These are phyloP conservation scores for Aplochiton taeniatus DNA, from an alignment of 2,797 vertebrate genomes.

Conservation along the genomic window DNA sequence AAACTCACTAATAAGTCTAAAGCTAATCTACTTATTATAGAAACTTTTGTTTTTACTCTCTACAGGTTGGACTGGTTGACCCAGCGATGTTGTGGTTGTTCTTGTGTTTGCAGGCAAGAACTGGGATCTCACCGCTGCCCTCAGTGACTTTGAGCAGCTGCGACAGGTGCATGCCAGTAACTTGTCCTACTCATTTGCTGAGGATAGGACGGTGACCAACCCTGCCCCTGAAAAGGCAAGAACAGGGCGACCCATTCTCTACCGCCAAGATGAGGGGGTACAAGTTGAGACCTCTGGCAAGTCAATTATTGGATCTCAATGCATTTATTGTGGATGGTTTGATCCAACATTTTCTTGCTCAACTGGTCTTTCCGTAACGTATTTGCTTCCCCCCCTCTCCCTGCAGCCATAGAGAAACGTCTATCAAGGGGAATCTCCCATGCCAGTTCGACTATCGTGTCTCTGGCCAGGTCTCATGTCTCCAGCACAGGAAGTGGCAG, in stretches of 20 bases:
- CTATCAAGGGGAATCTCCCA: slow-evolving; percentile 93
- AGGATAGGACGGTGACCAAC: slow-evolving; percentile 51
- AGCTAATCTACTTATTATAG: not conserved
- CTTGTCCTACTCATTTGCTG: slow-evolving; percentile 67
- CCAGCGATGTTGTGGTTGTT: slow-evolving; percentile 19
- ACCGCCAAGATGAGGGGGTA: slow-evolving; percentile 89
- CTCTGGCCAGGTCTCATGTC: slow-evolving; percentile 92
- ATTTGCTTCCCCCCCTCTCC: not conserved
- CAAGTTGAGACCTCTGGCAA: slow-evolving; percentile 79
- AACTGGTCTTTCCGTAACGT: not conserved
- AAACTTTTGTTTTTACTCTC: slow-evolving; percentile 10
- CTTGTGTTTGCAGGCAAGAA: slow-evolving; percentile 84
- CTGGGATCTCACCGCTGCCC: slow-evolving; percentile 93
- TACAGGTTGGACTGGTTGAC: not conserved
- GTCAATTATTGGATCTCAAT: not conserved
- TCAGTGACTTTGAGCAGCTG: slow-evolving; percentile 94
- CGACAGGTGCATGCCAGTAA: slow-evolving; percentile 89
- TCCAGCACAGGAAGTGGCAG: slow-evolving; percentile 78
- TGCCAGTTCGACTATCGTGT: slow-evolving; percentile 93
- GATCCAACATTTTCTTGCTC: not conserved
- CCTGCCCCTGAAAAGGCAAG: slow-evolving; percentile 73
- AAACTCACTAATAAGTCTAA: slow-evolving; percentile 29
- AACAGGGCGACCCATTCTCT: slow-evolving; percentile 77
- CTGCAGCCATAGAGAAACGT: slow-evolving; percentile 83
- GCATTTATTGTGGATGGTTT: not conserved